A percentile compares a stretch with the other conserved stretches of the same genome.
These are phyloP conservation scores for Otus scops DNA, from an alignment of 2,797 vertebrate species.

Conservation along the genomic window DNA sequence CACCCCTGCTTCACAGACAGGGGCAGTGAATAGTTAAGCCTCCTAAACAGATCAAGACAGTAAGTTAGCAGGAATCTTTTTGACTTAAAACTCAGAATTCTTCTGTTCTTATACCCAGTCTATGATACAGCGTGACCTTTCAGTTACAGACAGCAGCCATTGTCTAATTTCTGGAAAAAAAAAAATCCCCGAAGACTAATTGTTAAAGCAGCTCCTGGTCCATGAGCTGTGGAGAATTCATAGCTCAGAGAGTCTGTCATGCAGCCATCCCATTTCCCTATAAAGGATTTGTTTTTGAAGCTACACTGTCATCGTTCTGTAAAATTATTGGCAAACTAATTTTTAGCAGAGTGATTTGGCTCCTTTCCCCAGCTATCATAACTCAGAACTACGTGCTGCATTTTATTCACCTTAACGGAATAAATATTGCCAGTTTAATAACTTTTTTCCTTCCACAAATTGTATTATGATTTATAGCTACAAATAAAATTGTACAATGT, in stretches of 20 bases:
- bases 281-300: constrained; percentile 76
- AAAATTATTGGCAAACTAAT: constrained; percentile 81
- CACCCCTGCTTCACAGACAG: neutral
- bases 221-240: constrained; percentile 71
- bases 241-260: constrained; percentile 72
- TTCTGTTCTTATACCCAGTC: constrained; percentile 20
- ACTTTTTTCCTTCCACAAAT: constrained; percentile 60
- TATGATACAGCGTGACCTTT: constrained; percentile 29
- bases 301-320: constrained; percentile 70
- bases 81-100: neutral
- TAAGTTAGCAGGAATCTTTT: neutral
- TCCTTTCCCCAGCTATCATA: constrained; percentile 53
- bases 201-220: constrained; percentile 69
- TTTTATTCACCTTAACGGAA: constrained; percentile 73
- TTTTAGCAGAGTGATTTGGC: constrained; percentile 69
- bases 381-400: constrained; percentile 53
- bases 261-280: constrained; percentile 72
- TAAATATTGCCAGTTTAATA: constrained; percentile 72
- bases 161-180: constrained; percentile 65
- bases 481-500: constrained; percentile 61
- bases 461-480: constrained; percentile 62
- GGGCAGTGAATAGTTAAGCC: neutral
- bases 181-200: constrained; percentile 67
- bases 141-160: constrained; percentile 28
- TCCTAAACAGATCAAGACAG: neutral